These are phyloP conservation scores for Ennomos fuscantarius DNA, from an alignment of 2,888 invertebrate species.

Conservation along the genomic window DNA sequence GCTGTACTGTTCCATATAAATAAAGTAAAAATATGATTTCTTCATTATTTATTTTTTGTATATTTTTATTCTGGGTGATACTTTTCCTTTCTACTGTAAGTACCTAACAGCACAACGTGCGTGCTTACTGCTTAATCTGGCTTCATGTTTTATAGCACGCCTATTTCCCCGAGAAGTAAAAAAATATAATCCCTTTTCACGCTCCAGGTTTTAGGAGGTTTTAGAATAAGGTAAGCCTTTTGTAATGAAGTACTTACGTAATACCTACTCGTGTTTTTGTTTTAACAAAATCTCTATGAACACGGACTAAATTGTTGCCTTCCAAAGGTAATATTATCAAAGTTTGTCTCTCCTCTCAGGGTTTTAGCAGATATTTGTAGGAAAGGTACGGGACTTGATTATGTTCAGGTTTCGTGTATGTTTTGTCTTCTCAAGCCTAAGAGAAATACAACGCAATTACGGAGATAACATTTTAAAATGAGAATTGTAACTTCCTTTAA, in stretches of 20 bases:
- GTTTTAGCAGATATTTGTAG: constrained; percentile 17
- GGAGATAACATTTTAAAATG: too few relatives aligned
- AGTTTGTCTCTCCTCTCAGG: constrained; percentile 32
- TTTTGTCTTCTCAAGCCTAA: background rate
- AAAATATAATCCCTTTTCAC: constrained; percentile 64
- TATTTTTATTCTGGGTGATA: constrained; percentile 33
- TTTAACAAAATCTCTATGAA: constrained; percentile 43
- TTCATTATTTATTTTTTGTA: constrained; percentile 7
- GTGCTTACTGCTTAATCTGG: constrained; percentile 54
- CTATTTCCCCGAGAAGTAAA: constrained; percentile 60
- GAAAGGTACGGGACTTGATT: constrained; percentile 18
- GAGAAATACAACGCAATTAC: background rate
- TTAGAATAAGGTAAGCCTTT: constrained; percentile 67
- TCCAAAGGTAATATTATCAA: constrained; percentile 43
- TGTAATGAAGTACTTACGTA: constrained; percentile 70
- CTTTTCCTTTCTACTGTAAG: constrained; percentile 27
- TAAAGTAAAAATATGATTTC: constrained; percentile 9
- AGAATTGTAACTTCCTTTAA: too few relatives aligned
- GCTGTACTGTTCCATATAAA: background rate
- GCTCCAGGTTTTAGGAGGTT: constrained; percentile 55
- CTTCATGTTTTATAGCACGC: constrained; percentile 52
- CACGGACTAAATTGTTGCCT: constrained; percentile 44
- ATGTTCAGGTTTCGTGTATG: constrained; percentile 8
- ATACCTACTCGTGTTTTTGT: constrained; percentile 61
- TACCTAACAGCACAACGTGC: constrained; percentile 38